phyloP scores from a whole-genome alignment of 2,113 vertebrate genomes.

The Furnarius figulus region DNA sequence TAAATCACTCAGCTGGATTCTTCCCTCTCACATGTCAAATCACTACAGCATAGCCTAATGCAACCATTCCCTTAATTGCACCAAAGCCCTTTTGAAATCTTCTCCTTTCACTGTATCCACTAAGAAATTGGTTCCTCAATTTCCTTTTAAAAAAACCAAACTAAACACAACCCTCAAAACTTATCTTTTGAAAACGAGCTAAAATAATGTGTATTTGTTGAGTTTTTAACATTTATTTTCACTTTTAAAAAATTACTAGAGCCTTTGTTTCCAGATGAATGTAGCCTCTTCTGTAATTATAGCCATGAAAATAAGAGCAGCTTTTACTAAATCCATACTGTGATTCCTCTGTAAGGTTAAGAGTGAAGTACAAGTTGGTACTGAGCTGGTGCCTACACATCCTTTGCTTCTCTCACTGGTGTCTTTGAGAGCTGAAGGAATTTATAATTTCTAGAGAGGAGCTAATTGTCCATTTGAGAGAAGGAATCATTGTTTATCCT shows the following conservation, averaged over 20 bases:
- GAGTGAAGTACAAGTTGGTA: background rate
- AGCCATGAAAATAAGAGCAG: background rate
- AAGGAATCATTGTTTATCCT: background rate
- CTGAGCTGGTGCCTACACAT: background rate
- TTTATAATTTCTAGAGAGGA: background rate
- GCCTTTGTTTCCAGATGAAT: slow-evolving; percentile 13
- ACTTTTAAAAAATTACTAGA: background rate
- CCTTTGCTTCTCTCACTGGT: background rate
- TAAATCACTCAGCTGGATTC: slow-evolving; percentile 8
- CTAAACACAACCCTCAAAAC: background rate
- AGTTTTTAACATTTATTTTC: background rate
- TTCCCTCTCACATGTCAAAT: background rate
- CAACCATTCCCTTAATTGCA: background rate
- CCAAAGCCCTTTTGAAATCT: slow-evolving; percentile 2
- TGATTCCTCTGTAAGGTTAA: background rate
- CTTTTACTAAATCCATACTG: background rate
- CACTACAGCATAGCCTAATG: background rate
- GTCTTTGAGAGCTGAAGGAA: background rate
- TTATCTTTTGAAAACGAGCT: background rate
- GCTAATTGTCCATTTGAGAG: background rate
- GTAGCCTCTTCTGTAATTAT: background rate
- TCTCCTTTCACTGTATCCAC: background rate
- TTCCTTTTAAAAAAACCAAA: background rate
- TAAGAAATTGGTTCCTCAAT: background rate
- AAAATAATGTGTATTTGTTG: background rate